Percentiles rank a stretch among this genome's conserved stretches.
Evolutionary conservation across 2,888 invertebrate species (phyloP).

Genomic region (Leptopterna dolabrata): DNA sequence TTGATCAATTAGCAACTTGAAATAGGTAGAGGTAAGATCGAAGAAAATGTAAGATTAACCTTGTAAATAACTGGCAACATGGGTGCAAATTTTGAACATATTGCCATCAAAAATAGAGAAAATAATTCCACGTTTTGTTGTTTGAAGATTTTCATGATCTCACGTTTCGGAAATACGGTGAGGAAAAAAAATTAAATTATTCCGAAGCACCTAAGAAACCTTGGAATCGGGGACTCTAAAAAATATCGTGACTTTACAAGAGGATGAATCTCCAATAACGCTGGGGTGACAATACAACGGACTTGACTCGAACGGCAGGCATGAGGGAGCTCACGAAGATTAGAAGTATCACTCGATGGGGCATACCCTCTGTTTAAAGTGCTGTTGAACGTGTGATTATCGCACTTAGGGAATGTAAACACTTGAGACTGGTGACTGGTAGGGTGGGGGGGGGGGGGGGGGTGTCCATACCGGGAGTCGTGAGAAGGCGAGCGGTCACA

Average conservation of each 20-base stretch:
- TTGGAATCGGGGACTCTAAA: background rate
- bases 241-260: conserved; percentile 39
- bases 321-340: conserved; percentile 31
- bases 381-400: conserved; percentile 56
- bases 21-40: no score
- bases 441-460: background rate
- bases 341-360: conserved; percentile 52
- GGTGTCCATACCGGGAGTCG: conserved; percentile 4
- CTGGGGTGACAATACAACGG: background rate
- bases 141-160: background rate
- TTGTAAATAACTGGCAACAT: no score
- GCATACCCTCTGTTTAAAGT: conserved; percentile 51
- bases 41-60: no score
- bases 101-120: no score
- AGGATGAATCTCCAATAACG: conserved; percentile 39
- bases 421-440: conserved; percentile 51
- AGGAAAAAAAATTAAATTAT: conserved; percentile 15
- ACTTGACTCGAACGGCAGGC: background rate
- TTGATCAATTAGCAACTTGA: no score
- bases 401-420: conserved; percentile 56
- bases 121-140: no score
- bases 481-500: conserved; percentile 47
- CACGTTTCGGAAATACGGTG: background rate
- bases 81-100: no score
- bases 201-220: background rate